These are phyloP conservation scores for Harlomillsia oculata DNA, from an alignment of 1,140 invertebrate genomes.

Conservation along the genomic window DNA sequence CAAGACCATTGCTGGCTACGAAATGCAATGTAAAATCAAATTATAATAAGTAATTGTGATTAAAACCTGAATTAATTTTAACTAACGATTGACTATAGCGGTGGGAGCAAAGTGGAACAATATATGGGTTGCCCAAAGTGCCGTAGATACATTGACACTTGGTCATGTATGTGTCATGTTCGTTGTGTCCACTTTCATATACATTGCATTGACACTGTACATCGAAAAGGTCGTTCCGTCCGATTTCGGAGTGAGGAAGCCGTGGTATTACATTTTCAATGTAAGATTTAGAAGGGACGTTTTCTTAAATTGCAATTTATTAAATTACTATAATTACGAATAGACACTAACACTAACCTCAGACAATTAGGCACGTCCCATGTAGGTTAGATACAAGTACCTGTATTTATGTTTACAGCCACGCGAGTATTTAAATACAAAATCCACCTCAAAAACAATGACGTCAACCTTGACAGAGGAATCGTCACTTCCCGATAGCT, in stretches of 20 bases:
- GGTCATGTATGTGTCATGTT: constrained; percentile 15
- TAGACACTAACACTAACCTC: too few relatives aligned
- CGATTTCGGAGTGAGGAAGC: constrained; percentile 17
- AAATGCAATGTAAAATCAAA: constrained; percentile 14
- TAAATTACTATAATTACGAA: too few relatives aligned
- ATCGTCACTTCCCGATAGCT: background rate
- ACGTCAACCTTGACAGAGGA: background rate
- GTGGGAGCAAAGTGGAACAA: constrained; percentile 18
- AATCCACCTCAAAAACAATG: background rate
- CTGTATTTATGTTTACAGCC: background rate
- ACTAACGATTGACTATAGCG: constrained; percentile 1
- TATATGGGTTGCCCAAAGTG: background rate
- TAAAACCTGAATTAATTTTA: background rate
- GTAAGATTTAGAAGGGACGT: constrained; percentile 34
- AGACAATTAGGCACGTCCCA: too few relatives aligned
- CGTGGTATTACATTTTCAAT: constrained; percentile 26
- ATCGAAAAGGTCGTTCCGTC: constrained; percentile 20
- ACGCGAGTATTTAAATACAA: background rate
- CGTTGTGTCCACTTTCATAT: constrained; percentile 12
- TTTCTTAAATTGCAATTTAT: too few relatives aligned
- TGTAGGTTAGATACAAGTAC: too few relatives aligned
- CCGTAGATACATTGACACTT: constrained; percentile 1
- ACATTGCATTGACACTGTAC: constrained; percentile 17
- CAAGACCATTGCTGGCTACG: constrained; percentile 22
- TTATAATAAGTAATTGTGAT: background rate